Evolutionary conservation across 2,113 vertebrate species (phyloP).

Genomic region (Dipodomys stephensi): DNA sequence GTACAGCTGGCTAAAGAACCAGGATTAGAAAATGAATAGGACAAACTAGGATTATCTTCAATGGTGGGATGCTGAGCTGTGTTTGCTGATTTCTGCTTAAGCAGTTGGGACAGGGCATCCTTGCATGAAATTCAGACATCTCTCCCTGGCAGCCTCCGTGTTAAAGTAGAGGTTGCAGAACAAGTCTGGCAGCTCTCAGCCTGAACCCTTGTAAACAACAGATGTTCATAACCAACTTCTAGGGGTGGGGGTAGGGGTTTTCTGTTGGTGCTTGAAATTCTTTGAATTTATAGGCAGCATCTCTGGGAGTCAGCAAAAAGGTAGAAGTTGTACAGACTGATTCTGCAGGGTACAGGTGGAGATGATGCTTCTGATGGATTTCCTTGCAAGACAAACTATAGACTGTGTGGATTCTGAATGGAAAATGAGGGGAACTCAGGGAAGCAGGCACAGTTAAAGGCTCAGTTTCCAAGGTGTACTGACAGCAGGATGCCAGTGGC

Average conservation of each 20-base stretch:
- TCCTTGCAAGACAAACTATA: neutral
- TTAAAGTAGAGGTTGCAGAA: constrained; percentile 82
- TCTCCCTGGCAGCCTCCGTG: constrained; percentile 82
- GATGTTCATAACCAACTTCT: constrained; percentile 87
- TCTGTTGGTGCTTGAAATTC: constrained; percentile 81
- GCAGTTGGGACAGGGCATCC: constrained; percentile 81
- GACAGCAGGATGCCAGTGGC: neutral
- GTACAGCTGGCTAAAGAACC: constrained; percentile 62
- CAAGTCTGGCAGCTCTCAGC: constrained; percentile 86
- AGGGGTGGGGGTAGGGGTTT: constrained; percentile 76
- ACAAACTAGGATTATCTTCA: constrained; percentile 70
- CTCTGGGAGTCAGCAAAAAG: constrained; percentile 55
- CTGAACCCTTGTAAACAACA: constrained; percentile 89
- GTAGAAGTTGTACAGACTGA: constrained; percentile 49
- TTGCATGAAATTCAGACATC: constrained; percentile 85
- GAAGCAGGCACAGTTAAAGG: constrained; percentile 22
- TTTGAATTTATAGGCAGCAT: constrained; percentile 74
- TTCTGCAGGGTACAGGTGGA: constrained; percentile 56
- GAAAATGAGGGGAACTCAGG: neutral
- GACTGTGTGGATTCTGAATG: constrained; percentile 10
- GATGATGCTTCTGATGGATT: neutral
- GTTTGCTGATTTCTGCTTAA: constrained; percentile 82
- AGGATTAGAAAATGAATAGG: constrained; percentile 73
- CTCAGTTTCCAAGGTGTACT: neutral
- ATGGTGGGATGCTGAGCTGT: constrained; percentile 70